Evolutionary conservation across 1,140 invertebrate genomes (phyloP).

Genomic region (Aphaenogaster ashmeadi): DNA sequence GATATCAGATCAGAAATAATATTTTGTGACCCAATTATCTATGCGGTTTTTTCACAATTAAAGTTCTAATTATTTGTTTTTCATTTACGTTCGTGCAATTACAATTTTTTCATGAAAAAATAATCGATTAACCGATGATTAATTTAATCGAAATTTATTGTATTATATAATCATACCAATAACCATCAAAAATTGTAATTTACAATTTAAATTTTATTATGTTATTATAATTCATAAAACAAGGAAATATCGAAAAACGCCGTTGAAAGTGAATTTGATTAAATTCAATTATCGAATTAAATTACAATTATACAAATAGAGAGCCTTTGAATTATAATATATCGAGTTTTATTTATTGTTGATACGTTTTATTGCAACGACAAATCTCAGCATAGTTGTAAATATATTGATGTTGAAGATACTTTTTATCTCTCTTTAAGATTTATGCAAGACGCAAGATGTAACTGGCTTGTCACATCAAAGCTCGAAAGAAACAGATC

Average conservation of each 20-base stretch:
- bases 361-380: neutral
- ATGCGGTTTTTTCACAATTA: neutral
- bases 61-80: neutral
- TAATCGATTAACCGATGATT: neutral
- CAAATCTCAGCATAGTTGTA: neutral
- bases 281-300: constrained; percentile 1
- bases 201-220: constrained; percentile 22
- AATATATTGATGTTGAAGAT: neutral
- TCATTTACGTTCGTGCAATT: neutral
- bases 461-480: neutral
- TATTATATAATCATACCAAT: neutral
- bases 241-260: neutral
- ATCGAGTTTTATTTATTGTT: neutral
- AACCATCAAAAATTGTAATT: neutral
- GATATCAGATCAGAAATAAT: neutral
- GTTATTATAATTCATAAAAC: constrained; percentile 19
- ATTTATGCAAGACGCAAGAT: neutral
- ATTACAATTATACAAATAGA: neutral
- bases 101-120: neutral
- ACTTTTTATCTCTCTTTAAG: constrained; percentile 9
- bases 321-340: neutral
- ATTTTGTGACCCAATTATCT: neutral
- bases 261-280: neutral
- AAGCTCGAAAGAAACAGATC: neutral
- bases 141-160: neutral